A percentile compares a stretch with the other conserved stretches of the same genome.
Conservation (phyloP, 2,888 invertebrate species). For the Aspidapion aeneum region DNA sequence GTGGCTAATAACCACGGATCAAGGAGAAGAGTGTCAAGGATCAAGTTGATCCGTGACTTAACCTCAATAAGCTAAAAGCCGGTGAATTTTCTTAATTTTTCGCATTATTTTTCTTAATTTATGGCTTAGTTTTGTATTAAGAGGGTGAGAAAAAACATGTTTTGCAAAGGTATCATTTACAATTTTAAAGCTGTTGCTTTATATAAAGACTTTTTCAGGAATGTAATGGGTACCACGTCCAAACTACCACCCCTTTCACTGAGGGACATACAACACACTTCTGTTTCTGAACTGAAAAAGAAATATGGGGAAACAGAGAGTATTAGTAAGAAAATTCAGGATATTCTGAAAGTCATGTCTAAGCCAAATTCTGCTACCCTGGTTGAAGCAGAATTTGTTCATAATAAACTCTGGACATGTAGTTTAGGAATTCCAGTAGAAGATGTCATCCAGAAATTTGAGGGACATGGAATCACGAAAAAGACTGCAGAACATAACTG, state of each 20-base stretch:
- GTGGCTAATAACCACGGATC: too few species aligned
- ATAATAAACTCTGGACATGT: slow-evolving; percentile 11
- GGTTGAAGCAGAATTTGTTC: neutral
- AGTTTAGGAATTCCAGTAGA: neutral
- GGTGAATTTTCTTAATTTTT: neutral
- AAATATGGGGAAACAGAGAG: slow-evolving; percentile 4
- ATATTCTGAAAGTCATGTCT: slow-evolving; percentile 2
- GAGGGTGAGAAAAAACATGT: neutral
- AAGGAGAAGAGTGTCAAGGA: too few species aligned
- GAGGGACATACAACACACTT: neutral
- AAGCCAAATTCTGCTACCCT: neutral
- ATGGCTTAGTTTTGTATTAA: neutral
- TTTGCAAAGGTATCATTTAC: neutral
- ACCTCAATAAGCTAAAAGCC: too few species aligned
- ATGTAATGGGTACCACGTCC: neutral
- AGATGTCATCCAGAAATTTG: neutral
- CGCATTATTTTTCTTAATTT: neutral
- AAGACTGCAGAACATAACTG: slow-evolving; percentile 13
- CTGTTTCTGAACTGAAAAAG: neutral
- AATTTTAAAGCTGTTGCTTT: neutral
- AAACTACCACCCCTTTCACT: neutral
- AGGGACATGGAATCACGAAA: slow-evolving; percentile 9
- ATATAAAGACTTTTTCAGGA: neutral
- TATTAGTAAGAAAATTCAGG: neutral
- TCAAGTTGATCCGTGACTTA: too few species aligned